A percentile compares a stretch with the other conserved stretches of the same genome.
These are phyloP conservation scores for Harpegnathos saltator DNA, from an alignment of 1,140 invertebrate species.

Conservation along the genomic window DNA sequence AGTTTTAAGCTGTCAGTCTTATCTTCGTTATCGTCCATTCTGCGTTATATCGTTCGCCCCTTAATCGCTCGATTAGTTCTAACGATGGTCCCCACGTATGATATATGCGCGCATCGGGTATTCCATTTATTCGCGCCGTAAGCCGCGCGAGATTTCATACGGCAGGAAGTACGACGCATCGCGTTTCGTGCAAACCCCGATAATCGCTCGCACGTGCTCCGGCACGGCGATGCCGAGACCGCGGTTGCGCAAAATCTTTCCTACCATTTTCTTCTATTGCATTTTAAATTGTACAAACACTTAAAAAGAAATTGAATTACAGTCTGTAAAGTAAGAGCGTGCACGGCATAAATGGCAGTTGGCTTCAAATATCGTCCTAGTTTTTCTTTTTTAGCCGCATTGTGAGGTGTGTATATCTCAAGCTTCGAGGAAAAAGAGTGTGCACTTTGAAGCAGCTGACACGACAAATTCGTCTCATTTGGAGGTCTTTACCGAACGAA, in stretches of 20 bases:
- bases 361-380: too few species aligned
- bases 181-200: not conserved
- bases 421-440: too few species aligned
- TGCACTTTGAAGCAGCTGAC: too few species aligned
- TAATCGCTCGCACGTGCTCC: constrained; percentile 13
- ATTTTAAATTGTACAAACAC: not conserved
- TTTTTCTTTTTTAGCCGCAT: too few species aligned
- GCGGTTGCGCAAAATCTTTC: not conserved
- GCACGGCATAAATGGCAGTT: too few species aligned
- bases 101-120: not conserved
- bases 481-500: too few species aligned
- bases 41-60: not conserved
- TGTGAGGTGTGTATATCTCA: too few species aligned
- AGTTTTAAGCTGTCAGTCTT: too few species aligned
- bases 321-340: too few species aligned
- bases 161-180: not conserved
- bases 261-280: not conserved
- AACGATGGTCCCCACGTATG: not conserved
- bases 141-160: not conserved
- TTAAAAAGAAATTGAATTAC: too few species aligned
- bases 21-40: not conserved
- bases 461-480: too few species aligned
- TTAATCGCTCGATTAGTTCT: not conserved
- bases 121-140: not conserved
- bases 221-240: not conserved